Conservation (phyloP, 2,888 invertebrate species). For the Dichetophora obliterata region DNA sequence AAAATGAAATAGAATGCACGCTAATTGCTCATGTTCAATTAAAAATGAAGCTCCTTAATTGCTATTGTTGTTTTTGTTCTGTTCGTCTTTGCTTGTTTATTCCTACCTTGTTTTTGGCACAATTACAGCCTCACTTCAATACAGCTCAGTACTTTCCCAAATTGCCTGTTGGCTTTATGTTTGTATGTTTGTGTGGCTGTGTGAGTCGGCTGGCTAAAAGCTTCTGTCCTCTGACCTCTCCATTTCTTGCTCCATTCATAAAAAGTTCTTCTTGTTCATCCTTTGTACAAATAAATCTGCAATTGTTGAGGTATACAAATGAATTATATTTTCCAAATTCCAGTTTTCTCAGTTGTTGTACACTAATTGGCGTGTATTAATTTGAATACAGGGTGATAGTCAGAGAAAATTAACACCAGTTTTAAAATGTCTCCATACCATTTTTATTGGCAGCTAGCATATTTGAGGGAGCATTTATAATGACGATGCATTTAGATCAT, state of each 20-base stretch:
- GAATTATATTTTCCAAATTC: conserved; percentile 34
- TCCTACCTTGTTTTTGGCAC: conserved; percentile 32
- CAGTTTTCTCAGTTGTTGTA: conserved; percentile 41
- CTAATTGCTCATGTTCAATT: conserved; percentile 65
- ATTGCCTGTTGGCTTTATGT: neutral
- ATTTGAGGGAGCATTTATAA: too few relatives aligned
- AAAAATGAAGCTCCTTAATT: conserved; percentile 52
- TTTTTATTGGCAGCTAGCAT: too few relatives aligned
- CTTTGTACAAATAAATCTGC: conserved; percentile 64
- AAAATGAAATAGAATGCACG: conserved; percentile 62
- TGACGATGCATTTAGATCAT: too few relatives aligned
- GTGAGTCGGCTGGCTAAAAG: conserved; percentile 1
- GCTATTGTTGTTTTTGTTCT: conserved; percentile 29
- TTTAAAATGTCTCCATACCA: too few relatives aligned
- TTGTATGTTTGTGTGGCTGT: neutral
- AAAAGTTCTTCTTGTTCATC: conserved; percentile 54
- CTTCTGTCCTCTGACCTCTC: neutral
- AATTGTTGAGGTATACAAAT: conserved; percentile 55
- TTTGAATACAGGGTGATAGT: conserved; percentile 27
- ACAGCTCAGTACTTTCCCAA: neutral
- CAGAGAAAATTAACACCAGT: neutral
- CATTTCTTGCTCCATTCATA: neutral
- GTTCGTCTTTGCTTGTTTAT: conserved; percentile 17
- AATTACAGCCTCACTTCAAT: conserved; percentile 25
- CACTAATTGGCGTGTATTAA: conserved; percentile 51